Percentiles rank a stretch among this genome's conserved stretches.
Evolutionary conservation across 2,797 vertebrate species (phyloP).

Genomic region (Tympanoctomys barrerae): DNA sequence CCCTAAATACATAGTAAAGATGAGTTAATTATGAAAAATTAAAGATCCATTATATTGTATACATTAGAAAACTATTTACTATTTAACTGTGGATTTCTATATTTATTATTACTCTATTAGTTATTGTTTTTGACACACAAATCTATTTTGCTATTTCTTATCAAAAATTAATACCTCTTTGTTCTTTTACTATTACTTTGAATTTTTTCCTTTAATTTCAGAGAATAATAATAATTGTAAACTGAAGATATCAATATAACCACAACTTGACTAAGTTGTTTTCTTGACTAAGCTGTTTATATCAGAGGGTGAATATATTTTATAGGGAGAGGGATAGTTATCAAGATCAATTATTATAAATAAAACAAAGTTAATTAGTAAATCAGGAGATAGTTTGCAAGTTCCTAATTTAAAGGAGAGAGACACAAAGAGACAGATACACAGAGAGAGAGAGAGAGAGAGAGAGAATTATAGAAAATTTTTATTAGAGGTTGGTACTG

Average conservation of each 20-base stretch:
- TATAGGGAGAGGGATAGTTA: background rate
- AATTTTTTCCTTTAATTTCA: background rate
- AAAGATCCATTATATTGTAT: background rate
- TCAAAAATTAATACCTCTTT: background rate
- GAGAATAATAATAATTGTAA: background rate
- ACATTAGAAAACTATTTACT: background rate
- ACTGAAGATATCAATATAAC: background rate
- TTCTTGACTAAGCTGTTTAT: background rate
- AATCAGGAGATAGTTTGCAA: background rate
- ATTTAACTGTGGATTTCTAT: background rate
- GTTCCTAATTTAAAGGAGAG: background rate
- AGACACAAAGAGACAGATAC: background rate
- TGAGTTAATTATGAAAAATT: background rate
- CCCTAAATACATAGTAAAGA: background rate
- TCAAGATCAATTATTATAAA: background rate
- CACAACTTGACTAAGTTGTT: background rate
- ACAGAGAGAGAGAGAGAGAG: background rate
- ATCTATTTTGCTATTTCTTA: background rate
- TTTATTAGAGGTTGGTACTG: background rate
- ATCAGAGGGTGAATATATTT: constrained; percentile 2
- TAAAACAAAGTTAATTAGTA: constrained; percentile 22
- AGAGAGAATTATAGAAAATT: background rate
- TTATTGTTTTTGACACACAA: background rate
- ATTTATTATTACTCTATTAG: background rate
- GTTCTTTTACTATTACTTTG: background rate